phyloP scores from a whole-genome alignment of 2,113 vertebrate genomes.

The Lathamus discolor region DNA sequence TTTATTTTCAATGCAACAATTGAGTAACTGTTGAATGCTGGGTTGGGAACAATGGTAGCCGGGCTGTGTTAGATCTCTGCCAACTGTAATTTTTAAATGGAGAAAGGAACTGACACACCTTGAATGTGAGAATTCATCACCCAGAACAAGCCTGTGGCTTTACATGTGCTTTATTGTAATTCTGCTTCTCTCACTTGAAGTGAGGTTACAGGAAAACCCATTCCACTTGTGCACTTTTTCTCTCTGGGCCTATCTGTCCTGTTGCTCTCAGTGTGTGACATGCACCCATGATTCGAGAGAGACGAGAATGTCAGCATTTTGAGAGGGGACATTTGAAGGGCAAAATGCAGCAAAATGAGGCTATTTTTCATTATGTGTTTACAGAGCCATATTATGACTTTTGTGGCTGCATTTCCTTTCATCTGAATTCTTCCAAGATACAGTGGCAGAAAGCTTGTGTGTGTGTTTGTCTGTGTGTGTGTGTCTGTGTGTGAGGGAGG shows the following conservation, averaged over 20 bases:
- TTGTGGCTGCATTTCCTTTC: constrained; percentile 2
- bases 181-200: neutral
- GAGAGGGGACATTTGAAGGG: neutral
- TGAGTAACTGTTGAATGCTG: neutral
- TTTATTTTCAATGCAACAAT: neutral
- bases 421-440: neutral
- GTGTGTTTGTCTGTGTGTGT: neutral
- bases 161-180: neutral
- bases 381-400: neutral
- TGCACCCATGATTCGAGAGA: neutral
- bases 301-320: neutral
- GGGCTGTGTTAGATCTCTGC: neutral
- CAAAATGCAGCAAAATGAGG: neutral
- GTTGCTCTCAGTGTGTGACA: neutral
- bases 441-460: neutral
- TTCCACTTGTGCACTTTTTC: neutral
- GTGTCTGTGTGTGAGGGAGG: neutral
- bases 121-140: neutral
- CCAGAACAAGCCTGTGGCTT: neutral
- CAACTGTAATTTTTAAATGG: neutral
- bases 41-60: constrained; percentile 1
- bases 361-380: neutral
- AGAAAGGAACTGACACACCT: neutral
- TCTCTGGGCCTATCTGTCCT: neutral
- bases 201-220: neutral